phyloP scores from a whole-genome alignment of 2,888 invertebrate species.

The Cataglyphis rosenhaueri region DNA sequence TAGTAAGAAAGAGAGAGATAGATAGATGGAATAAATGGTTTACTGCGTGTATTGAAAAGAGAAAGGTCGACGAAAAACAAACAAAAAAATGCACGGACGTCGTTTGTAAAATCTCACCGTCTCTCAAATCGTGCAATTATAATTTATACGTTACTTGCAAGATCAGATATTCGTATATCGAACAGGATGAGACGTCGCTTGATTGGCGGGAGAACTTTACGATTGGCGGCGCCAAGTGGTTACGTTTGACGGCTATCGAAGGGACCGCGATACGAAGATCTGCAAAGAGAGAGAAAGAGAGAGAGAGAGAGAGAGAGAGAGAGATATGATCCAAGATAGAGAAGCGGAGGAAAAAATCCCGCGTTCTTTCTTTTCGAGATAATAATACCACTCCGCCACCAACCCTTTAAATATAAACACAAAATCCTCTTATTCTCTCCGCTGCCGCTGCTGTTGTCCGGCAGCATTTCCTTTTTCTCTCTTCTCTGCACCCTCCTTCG shows the following conservation, averaged over 20 bases:
- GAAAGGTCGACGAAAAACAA: background rate
- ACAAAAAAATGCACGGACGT: background rate
- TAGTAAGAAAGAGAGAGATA: background rate
- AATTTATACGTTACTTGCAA: constrained; percentile 29
- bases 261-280: constrained; percentile 44
- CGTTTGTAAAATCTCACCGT: background rate
- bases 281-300: background rate
- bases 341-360: constrained; percentile 57
- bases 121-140: constrained; percentile 26
- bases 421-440: constrained; percentile 62
- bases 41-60: background rate
- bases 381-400: constrained; percentile 70
- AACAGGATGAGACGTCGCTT: constrained; percentile 43
- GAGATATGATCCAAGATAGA: constrained; percentile 15
- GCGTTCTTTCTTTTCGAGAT: constrained; percentile 65
- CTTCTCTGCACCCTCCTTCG: constrained; percentile 58
- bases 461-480: constrained; percentile 62
- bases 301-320: background rate
- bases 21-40: background rate
- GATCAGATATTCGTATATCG: constrained; percentile 4
- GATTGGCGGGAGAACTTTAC: constrained; percentile 78
- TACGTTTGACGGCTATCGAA: constrained; percentile 73
- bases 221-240: constrained; percentile 81
- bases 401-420: constrained; percentile 75
- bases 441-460: constrained; percentile 49